Evolutionary conservation across 2,888 invertebrate species (phyloP), one percentile per base, ranked within the genome.

Genomic region (Copidosoma aretas): DNA sequence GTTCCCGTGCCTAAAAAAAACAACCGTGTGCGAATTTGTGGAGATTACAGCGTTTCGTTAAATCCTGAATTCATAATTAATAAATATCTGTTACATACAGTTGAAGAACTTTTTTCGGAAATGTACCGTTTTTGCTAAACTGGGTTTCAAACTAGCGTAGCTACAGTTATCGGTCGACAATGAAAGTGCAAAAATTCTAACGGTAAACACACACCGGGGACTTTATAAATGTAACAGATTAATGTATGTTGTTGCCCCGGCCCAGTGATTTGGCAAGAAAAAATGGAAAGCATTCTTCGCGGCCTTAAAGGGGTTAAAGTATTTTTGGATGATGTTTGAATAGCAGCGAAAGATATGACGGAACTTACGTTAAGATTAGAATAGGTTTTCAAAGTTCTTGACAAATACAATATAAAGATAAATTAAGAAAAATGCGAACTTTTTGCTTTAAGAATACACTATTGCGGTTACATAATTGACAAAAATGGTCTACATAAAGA

Each of bases 81-180:
- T 62, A 74, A 78, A 63, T 69, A 76, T 62, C 77, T 76, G 0
- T 60, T 77, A 46, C 77, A 76, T 14, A 74, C 74, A 39, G 73
- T 75, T 0, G 75, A 77, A 10, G 77, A 77, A 68, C 64, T 73
- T 64, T 76, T 73, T 74, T 73, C 69, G 49, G 72, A 68, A 17
- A 70, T 78, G 78, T 5, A 53, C 53, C 1, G 74, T 73, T 57
- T 78, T 77, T 70, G 72, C 75, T 8, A 77, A 76, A 68, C 58
- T 73, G 3, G 73, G 71, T 64, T 43, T 81, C n/a, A 64, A 67
- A 3, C 75, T 76, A 59, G 81, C 83, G 5, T 84, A 62, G 14
- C n/a, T 65, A 21, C 53, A 65, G 17, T 57, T 65, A 25, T n/a
- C 10, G n/a, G 58, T 65, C 1, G 25, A 14, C 2, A 32, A 41